Evolutionary conservation across 2,797 vertebrate genomes (phyloP), one percentile per base, ranked within the genome.

Genomic region (Microhierax caerulescens): DNA sequence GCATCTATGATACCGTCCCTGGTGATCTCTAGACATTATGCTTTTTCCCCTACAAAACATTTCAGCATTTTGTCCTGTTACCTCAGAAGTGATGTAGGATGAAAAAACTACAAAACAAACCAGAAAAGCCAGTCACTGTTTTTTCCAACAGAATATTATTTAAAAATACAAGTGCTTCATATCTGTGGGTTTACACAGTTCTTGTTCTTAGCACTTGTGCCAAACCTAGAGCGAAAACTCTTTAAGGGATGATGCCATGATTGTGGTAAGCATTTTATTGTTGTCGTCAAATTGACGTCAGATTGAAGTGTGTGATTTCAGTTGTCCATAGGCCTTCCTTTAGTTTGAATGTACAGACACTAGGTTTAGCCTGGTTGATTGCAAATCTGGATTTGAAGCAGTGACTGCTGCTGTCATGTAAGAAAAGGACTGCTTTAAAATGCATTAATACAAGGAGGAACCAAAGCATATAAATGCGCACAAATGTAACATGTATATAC

Each of bases 161-260:
- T 90, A 70, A 87, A 82, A 91, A 60, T 36, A 59, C 86, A 87
- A 92, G 82, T 76, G 82, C 60, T 77, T 89, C 12, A 1, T 65
- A 34, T 64, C 78, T 73, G 43, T 18, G 85, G 85, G 43, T 51
- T 95, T 93, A 54, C 16, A 1, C 91, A 63, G 54, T 76, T 87
- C 78, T 87, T 84, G 74, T 87, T 91, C 89, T 65, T 85, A 41
- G 87, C n/a, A 4, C 81, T 75, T 22, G 43, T 32, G 87, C 90
- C 78, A 83, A 32, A 90, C 70, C 25, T 15, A 15, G 72, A 93
- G 82, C 0, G 0, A 84, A 63, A 88, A 21, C 72, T 65, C 75
- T 56, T 67, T 24, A 39, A 56, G 73, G 60, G 67, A 28, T 83
- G 93, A 61, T 80, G 89, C 75, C 28, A 5, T 72, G 61, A 7